Conservation (phyloP, 2,888 invertebrate species). For the Xestia sexstrigata region DNA sequence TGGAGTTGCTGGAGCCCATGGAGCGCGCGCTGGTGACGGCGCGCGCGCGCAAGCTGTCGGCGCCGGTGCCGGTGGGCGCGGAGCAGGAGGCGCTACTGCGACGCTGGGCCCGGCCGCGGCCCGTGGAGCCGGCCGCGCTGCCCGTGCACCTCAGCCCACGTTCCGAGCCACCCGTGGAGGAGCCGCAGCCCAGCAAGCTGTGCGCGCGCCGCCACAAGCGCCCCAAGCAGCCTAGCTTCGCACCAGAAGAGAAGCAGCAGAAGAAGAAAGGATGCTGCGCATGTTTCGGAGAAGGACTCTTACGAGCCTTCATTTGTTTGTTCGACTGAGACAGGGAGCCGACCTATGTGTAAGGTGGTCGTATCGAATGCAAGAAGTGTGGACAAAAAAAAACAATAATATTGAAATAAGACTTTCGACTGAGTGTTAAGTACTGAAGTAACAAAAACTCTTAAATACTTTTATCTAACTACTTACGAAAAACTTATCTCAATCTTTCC, state of each 20-base stretch:
- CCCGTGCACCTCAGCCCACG: slow-evolving; percentile 86
- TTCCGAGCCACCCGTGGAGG: slow-evolving; percentile 80
- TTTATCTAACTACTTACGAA: slow-evolving; percentile 19
- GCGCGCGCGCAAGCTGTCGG: slow-evolving; percentile 83
- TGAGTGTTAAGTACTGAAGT: slow-evolving; percentile 62
- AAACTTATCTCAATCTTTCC: slow-evolving; percentile 53
- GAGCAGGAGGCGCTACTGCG: slow-evolving; percentile 86
- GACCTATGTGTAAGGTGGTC: slow-evolving; percentile 58
- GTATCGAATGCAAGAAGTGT: slow-evolving; percentile 35
- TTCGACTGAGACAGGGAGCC: slow-evolving; percentile 85
- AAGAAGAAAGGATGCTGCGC: slow-evolving; percentile 86
- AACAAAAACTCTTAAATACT: slow-evolving; percentile 47
- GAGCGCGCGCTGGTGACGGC: slow-evolving; percentile 86
- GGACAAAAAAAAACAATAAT: slow-evolving; percentile 39
- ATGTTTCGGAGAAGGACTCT: slow-evolving; percentile 87
- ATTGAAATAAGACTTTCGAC: slow-evolving; percentile 57
- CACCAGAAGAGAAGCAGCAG: slow-evolving; percentile 80
- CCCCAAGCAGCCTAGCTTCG: slow-evolving; percentile 84
- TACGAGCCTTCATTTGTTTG: slow-evolving; percentile 89
- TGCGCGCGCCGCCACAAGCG: slow-evolving; percentile 83
- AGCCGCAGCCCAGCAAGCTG: slow-evolving; percentile 80
- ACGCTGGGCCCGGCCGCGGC: slow-evolving; percentile 85
- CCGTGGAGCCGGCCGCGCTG: slow-evolving; percentile 82
- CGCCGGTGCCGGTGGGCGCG: slow-evolving; percentile 86
- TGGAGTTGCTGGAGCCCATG: slow-evolving; percentile 87